phyloP scores from a whole-genome alignment of 2,113 vertebrate genomes.

The Piprites chloris region DNA sequence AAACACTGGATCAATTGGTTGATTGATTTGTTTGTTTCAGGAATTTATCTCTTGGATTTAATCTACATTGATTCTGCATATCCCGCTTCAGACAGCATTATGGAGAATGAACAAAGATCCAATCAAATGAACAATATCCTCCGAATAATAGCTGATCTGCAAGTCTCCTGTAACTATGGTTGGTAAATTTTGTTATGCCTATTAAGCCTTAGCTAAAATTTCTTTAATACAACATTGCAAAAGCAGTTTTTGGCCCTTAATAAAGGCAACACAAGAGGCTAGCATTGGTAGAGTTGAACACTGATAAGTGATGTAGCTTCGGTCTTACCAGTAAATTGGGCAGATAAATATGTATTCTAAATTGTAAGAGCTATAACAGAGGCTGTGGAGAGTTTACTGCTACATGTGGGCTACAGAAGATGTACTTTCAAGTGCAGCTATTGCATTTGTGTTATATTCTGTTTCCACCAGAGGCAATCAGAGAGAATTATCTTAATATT shows the following conservation, averaged over 20 bases:
- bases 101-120: constrained; percentile 92
- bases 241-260: neutral
- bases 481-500: neutral
- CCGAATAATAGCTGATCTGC: constrained; percentile 91
- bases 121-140: constrained; percentile 98
- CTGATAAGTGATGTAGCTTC: neutral
- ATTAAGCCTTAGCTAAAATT: neutral
- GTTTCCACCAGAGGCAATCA: neutral
- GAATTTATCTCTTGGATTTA: constrained; percentile 93
- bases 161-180: constrained; percentile 94
- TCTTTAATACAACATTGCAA: neutral
- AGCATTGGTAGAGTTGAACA: neutral
- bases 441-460: neutral
- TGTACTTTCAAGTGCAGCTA: neutral
- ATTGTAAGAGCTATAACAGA: neutral
- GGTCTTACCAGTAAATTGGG: neutral
- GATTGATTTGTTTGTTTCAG: constrained; percentile 68
- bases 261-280: neutral
- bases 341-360: neutral
- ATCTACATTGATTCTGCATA: constrained; percentile 97
- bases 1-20: neutral
- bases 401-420: neutral
- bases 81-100: constrained; percentile 93
- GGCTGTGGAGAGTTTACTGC: neutral
- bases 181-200: constrained; percentile 32